Evolutionary conservation across 2,797 vertebrate species (phyloP), one percentile per base, ranked within the genome.

Genomic region (Lepilemur ruficaudatus): DNA sequence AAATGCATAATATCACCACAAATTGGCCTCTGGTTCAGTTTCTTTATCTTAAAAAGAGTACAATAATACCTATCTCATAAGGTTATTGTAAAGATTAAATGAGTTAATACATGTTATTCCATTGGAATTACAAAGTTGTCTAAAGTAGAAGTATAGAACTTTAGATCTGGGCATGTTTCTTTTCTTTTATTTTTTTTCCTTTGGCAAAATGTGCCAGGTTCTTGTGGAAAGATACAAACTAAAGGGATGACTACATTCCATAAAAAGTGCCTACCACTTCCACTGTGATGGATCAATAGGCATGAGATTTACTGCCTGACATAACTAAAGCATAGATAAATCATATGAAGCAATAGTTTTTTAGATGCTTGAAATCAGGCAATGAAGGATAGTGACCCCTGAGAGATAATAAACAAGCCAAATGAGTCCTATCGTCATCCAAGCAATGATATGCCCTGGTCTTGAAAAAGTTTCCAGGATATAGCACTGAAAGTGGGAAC

Each of bases 391-490:
- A 30, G 25, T n/a, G 25, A 75, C 48, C 59, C 57, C 28, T 50
- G 10, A 52, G 15, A 9, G 20, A 43, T 7, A 23, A 48, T 43
- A 48, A 63, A 63, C 28, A 81, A 83, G 13, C 14, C 18, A 32
- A 2, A 1, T 35, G 52, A 48, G 8, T n/a, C 11, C n/a, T 82
- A 15, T 1, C 2, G 22, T 11, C n/a, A 32, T 1, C 11, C 20
- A 28, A 48, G 30, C 13, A 79, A 41, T 38, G 4, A 32, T 25
- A 17, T 15, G 48, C 4, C 8, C 22, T 17, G n/a, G 17, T 22
- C 20, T 25, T 59, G 28, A 59, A 70, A 81, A 38, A 48, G 4
- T 65, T 48, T 32, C 78, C 83, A 57, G 18, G 0, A 32, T 46
- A 25, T 11, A n/a, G 57, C 14, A 11, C 3, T 41, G 10, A 5